A percentile compares a stretch with the other conserved stretches of the same genome.
Conservation (phyloP, 2,888 invertebrate genomes). For the Pimpla rufipes region DNA sequence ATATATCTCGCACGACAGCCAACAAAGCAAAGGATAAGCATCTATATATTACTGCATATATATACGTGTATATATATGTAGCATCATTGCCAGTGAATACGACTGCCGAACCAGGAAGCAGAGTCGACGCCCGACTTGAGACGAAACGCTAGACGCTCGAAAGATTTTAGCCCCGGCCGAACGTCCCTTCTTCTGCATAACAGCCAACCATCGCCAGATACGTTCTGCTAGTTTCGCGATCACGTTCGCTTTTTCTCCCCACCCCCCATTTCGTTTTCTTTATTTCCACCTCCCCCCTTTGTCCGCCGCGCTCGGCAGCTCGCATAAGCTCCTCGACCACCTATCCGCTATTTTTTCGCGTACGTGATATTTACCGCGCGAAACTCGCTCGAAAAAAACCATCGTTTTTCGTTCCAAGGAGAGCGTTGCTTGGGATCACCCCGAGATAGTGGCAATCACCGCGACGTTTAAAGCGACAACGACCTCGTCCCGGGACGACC, state of each 20-base stretch:
- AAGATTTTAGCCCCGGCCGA: conserved; percentile 11
- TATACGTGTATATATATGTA: conserved; percentile 22
- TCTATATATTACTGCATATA: conserved; percentile 13
- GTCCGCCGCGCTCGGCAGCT: not conserved
- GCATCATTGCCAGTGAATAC: not conserved
- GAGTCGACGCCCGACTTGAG: conserved; percentile 55
- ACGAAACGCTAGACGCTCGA: conserved; percentile 22
- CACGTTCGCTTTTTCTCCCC: conserved; percentile 33
- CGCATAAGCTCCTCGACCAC: too few species aligned
- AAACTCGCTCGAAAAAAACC: not conserved
- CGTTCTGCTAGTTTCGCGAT: not conserved
- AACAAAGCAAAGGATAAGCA: conserved; percentile 37
- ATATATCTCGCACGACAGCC: not conserved
- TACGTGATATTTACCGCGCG: too few species aligned
- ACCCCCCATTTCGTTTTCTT: not conserved
- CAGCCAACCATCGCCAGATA: conserved; percentile 62
- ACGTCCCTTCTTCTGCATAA: conserved; percentile 14
- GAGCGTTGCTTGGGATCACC: not conserved
- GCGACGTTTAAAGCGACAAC: conserved; percentile 16
- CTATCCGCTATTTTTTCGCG: too few species aligned
- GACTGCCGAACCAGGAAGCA: conserved; percentile 17
- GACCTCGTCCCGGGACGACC: conserved; percentile 37
- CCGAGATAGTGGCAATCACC: not conserved
- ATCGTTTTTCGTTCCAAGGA: not conserved
- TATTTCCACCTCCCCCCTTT: conserved; percentile 25